phyloP scores from a whole-genome alignment of 2,113 vertebrate species.

The Callospermophilus lateralis region DNA sequence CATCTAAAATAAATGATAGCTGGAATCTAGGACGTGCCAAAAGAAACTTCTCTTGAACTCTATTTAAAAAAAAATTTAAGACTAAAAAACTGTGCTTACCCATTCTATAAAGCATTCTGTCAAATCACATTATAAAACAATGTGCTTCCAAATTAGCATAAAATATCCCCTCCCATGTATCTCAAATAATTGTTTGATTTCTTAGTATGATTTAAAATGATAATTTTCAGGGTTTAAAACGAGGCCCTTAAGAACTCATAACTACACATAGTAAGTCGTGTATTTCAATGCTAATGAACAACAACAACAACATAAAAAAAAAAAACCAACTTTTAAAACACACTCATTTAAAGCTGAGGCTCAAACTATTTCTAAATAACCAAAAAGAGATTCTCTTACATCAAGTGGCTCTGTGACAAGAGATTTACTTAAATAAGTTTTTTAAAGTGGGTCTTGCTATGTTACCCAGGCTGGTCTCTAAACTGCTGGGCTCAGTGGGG shows the following conservation, averaged over 20 bases:
- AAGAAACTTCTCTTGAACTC: background rate
- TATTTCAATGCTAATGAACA: background rate
- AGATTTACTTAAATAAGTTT: background rate
- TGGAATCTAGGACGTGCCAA: background rate
- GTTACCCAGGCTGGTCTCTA: background rate
- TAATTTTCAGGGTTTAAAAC: constrained; percentile 23
- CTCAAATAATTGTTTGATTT: constrained; percentile 45
- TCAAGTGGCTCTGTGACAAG: background rate
- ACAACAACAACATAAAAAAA: background rate
- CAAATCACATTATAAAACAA: constrained; percentile 38
- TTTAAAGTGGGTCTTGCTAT: background rate
- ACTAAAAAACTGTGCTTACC: constrained; percentile 20
- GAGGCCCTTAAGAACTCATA: constrained; percentile 15
- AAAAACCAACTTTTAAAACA: constrained; percentile 25
- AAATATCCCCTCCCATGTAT: background rate
- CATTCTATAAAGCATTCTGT: constrained; percentile 27
- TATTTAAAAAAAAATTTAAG: background rate
- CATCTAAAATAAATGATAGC: background rate
- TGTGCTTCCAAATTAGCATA: constrained; percentile 46
- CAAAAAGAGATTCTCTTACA: background rate
- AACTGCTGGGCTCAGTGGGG: background rate
- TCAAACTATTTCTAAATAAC: background rate
- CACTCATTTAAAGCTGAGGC: background rate
- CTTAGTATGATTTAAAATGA: constrained; percentile 48
- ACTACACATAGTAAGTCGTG: background rate